Evolutionary conservation across 2,797 vertebrate genomes (phyloP).

Genomic region (Rhinatrema bivittatum): DNA sequence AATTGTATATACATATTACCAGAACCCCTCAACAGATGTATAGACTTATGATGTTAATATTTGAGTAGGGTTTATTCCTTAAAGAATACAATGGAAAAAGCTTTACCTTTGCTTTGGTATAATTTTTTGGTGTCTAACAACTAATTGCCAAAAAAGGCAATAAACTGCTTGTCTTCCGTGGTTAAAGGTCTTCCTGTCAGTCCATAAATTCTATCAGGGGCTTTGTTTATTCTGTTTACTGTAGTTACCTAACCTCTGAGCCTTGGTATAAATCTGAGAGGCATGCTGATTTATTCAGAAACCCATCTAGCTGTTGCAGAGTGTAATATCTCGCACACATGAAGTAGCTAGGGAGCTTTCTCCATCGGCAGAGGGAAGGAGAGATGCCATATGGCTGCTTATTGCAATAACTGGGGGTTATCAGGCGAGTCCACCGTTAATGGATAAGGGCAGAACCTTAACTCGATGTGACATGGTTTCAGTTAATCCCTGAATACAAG

Average conservation of each 20-base stretch:
- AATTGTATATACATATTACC: no score
- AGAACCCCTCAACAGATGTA: no score
- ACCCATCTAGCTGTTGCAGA: conserved; percentile 18
- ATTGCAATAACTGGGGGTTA: neutral
- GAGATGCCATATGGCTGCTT: conserved; percentile 5
- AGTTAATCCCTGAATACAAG: neutral
- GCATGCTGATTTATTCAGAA: conserved; percentile 39
- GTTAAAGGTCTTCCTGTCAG: conserved; percentile 47
- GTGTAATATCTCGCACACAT: conserved; percentile 15
- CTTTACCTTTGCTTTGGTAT: no score
- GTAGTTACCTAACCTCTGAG: conserved; percentile 51
- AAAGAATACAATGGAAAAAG: no score
- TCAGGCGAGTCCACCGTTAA: neutral
- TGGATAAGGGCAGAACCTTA: neutral
- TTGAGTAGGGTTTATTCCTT: no score
- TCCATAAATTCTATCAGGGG: conserved; percentile 50
- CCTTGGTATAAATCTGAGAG: conserved; percentile 47
- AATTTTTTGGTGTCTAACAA: no score
- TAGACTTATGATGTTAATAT: no score
- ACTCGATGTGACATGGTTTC: neutral
- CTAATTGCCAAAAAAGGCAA: no score
- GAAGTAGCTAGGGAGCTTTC: conserved; percentile 20
- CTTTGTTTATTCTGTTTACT: conserved; percentile 62
- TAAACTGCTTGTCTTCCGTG: no score
- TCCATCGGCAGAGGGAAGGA: conserved; percentile 30